Conservation (phyloP, 2,113 vertebrate genomes). For the Heteronetta atricapilla region DNA sequence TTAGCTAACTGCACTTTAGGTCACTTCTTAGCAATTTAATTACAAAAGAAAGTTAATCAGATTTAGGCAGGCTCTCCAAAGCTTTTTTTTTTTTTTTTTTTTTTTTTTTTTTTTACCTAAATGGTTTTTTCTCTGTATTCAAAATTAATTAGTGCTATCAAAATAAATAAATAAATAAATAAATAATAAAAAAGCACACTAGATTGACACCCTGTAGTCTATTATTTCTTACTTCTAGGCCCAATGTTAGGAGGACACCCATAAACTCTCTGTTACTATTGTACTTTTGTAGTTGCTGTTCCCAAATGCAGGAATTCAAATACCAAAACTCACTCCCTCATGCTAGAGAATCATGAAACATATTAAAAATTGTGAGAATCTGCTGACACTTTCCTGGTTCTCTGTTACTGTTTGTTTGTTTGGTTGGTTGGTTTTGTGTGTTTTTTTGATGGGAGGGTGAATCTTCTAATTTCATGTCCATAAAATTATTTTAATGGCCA, state of each 20-base stretch:
- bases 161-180: not conserved
- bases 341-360: not conserved
- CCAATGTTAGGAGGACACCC: not conserved
- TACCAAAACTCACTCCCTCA: not conserved
- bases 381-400: not conserved
- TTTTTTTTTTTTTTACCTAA: not conserved
- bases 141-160: slow-evolving; percentile 3
- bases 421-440: not conserved
- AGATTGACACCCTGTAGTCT: not conserved
- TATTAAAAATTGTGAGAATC: not conserved
- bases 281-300: not conserved
- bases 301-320: not conserved
- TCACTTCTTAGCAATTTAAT: slow-evolving; percentile 69
- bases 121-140: not conserved
- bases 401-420: accelerated
- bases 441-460: not conserved
- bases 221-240: not conserved
- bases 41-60: slow-evolving; percentile 67
- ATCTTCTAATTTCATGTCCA: not conserved
- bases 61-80: not conserved
- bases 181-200: not conserved
- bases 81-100: accelerated
- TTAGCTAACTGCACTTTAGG: slow-evolving; percentile 57
- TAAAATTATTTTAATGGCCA: not conserved
- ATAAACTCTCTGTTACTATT: accelerated